Percentiles rank a stretch among this genome's conserved stretches.
These are phyloP conservation scores for Stenopsyche tienmushanensis DNA, from an alignment of 1,140 invertebrate genomes.

Conservation along the genomic window DNA sequence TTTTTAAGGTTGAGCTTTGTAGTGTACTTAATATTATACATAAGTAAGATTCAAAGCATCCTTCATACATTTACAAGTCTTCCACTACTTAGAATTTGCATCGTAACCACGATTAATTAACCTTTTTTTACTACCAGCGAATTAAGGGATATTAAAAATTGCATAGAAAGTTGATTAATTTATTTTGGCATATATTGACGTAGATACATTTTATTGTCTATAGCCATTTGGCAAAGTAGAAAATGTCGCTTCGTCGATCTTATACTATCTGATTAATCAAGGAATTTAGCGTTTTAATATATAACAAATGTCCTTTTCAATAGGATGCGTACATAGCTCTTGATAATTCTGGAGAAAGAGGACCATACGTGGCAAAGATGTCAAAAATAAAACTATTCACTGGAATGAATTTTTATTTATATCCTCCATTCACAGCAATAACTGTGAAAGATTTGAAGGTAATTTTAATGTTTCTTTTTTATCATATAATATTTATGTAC, in stretches of 20 bases:
- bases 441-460: background rate
- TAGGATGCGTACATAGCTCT: slow-evolving; percentile 8
- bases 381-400: slow-evolving; percentile 8
- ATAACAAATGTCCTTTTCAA: background rate
- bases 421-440: background rate
- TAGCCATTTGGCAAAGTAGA: too few relatives aligned
- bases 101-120: too few relatives aligned
- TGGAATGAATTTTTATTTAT: slow-evolving; percentile 6
- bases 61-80: too few relatives aligned
- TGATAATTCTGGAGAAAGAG: slow-evolving; percentile 9
- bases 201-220: background rate
- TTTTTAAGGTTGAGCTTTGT: too few relatives aligned
- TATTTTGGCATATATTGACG: background rate
- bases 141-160: too few relatives aligned
- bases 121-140: too few relatives aligned
- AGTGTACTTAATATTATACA: too few relatives aligned
- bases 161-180: background rate
- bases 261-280: too few relatives aligned
- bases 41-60: too few relatives aligned
- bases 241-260: too few relatives aligned
- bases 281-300: too few relatives aligned
- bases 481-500: background rate
- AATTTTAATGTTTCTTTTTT: background rate
- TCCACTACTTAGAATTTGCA: too few relatives aligned
- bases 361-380: background rate